Evolutionary conservation across 2,888 invertebrate species (phyloP), one percentile per base, ranked within the genome.

Genomic region (Deilephila porcellus): DNA sequence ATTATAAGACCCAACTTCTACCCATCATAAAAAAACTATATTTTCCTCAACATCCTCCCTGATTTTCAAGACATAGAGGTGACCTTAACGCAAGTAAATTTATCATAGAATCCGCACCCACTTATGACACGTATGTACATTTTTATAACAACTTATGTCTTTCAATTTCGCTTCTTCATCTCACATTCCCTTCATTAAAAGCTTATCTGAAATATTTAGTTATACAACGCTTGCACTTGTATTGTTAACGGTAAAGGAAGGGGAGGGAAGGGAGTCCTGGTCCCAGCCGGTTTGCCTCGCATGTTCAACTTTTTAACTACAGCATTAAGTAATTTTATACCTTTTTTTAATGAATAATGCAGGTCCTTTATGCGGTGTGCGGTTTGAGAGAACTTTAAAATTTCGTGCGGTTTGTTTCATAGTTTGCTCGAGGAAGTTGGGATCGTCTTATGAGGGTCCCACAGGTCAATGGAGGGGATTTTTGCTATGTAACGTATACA

Each of bases 291-390:
- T 72, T 71, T 62, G 45, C 53, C 45, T 72, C 45, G 63, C 63
- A 52, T 62, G 62, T 71, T 63, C 34, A 56, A 53, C 63, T 19
- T 72, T 52, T 71, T 63, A 62, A 72, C 52, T 63, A 63, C 63
- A 53, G 59, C 34, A 52, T 63, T 53, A 63, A 63, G 63, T 63
- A 63, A 72, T 63, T 72, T 72, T 56, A 64, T 64, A 63, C 14
- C 14, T 67, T 67, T 37, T 45, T 45, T 53, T 53, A 53, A 62
- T 29, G 25, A 62, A 62, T 62, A 32, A 64, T 37, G 37, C 7
- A 11, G 64, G 64, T 37, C 64, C 63, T 37, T 63, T 19, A 34
- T 34, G 63, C 60, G 60, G 60, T 29, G 17, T 62, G 29, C 60
- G 17, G 25, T 62, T 62, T 11, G 32, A 19, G 14, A 32, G 29